phyloP scores from a whole-genome alignment of 2,113 vertebrate species.

The Sakesphorus luctuosus region DNA sequence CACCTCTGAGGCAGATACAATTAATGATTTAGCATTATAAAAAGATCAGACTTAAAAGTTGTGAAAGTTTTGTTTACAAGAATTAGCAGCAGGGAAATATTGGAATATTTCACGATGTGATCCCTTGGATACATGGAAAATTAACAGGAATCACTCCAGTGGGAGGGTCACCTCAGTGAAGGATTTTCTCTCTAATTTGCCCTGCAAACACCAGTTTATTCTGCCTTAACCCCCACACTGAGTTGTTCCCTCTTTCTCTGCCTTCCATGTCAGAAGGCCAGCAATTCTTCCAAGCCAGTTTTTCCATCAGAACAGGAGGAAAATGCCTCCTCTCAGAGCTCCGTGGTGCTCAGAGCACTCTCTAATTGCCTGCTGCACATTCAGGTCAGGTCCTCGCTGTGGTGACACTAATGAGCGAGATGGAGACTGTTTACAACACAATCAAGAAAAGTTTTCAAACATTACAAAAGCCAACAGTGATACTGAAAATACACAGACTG shows the following conservation, averaged over 20 bases:
- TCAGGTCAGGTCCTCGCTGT: constrained; percentile 46
- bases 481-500: neutral
- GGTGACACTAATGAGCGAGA: constrained; percentile 3
- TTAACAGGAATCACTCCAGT: neutral
- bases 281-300: neutral
- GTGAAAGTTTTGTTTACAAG: neutral
- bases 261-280: neutral
- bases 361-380: constrained; percentile 8
- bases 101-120: neutral
- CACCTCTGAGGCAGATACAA: neutral
- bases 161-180: fast-evolving
- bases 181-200: neutral
- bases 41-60: neutral
- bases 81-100: neutral
- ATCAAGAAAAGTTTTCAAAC: constrained; percentile 61
- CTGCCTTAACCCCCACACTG: neutral
- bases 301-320: neutral
- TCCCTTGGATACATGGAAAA: neutral
- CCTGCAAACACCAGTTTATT: neutral
- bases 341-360: neutral
- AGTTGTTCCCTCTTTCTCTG: neutral
- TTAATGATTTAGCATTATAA: neutral
- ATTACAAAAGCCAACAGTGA: constrained; percentile 15
- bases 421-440: constrained; percentile 39
- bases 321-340: neutral